Percentiles rank a stretch among this genome's conserved stretches.
phyloP scores from a whole-genome alignment of 2,113 vertebrate species.

The Anhinga anhinga region DNA sequence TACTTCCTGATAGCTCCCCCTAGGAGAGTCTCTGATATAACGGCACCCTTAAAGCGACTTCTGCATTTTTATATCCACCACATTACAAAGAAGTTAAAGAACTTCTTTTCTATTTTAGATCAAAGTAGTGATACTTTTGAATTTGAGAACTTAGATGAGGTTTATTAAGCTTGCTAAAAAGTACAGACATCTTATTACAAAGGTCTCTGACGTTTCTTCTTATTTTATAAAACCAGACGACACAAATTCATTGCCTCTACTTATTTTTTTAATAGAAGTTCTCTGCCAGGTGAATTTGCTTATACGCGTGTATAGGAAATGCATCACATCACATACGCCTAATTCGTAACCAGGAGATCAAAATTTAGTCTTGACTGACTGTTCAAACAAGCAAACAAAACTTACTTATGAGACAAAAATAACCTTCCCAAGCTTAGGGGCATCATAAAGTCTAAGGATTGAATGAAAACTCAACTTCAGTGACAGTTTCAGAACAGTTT shows the following conservation, averaged over 20 bases:
- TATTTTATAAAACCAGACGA: neutral
- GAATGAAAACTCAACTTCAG: neutral
- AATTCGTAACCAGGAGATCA: neutral
- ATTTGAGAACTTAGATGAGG: neutral
- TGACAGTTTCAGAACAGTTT: neutral
- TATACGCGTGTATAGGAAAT: neutral
- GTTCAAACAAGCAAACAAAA: neutral
- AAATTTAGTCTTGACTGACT: neutral
- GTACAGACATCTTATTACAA: neutral
- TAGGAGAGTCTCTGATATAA: neutral
- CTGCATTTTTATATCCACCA: neutral
- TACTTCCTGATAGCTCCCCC: neutral
- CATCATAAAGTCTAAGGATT: neutral
- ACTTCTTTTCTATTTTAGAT: neutral
- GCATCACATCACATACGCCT: neutral
- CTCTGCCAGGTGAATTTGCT: neutral
- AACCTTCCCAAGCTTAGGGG: neutral
- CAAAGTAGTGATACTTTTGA: neutral
- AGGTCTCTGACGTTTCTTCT: neutral
- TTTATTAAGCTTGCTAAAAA: neutral
- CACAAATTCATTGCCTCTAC: neutral
- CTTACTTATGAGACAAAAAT: neutral
- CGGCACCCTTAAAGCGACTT: neutral
- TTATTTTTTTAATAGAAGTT: neutral
- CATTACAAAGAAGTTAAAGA: neutral